Evolutionary conservation across 2,113 vertebrate genomes (phyloP).

Genomic region (Leucopsar rothschildi): DNA sequence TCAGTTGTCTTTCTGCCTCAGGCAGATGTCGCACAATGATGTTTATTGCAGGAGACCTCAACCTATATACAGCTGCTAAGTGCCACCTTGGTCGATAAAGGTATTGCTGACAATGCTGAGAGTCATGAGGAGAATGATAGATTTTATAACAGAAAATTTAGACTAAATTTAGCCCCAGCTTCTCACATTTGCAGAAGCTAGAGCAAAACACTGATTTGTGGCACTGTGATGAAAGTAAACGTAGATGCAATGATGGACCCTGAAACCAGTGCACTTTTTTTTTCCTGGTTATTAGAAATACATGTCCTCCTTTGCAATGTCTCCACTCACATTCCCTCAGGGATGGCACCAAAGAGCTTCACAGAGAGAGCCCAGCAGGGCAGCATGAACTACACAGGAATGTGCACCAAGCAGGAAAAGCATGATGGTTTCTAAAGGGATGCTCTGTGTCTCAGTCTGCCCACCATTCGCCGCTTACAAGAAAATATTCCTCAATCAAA

Average conservation of each 20-base stretch:
- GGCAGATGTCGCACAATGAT: background rate
- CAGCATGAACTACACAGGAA: background rate
- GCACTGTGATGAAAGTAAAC: background rate
- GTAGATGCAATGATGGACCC: background rate
- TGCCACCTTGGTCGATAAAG: background rate
- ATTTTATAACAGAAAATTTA: background rate
- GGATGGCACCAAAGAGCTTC: background rate
- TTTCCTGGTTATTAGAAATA: background rate
- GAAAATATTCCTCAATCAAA: background rate
- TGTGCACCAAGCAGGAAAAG: background rate
- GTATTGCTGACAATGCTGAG: background rate
- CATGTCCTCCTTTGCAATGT: fast-evolving
- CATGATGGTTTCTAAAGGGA: background rate
- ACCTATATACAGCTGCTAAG: background rate
- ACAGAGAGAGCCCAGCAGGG: background rate
- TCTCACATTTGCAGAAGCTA: background rate
- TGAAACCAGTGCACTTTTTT: background rate
- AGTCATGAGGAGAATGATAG: background rate
- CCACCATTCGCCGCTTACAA: background rate
- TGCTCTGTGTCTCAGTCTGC: fast-evolving
- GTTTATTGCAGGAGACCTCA: background rate
- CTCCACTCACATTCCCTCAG: fast-evolving
- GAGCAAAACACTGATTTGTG: background rate
- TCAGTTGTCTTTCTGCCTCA: background rate
- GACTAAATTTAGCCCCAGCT: background rate